Percentiles rank a stretch among this genome's conserved stretches.
These are phyloP conservation scores for Neolamprologus falcicula DNA, from an alignment of 2,113 vertebrate genomes.

Conservation along the genomic window DNA sequence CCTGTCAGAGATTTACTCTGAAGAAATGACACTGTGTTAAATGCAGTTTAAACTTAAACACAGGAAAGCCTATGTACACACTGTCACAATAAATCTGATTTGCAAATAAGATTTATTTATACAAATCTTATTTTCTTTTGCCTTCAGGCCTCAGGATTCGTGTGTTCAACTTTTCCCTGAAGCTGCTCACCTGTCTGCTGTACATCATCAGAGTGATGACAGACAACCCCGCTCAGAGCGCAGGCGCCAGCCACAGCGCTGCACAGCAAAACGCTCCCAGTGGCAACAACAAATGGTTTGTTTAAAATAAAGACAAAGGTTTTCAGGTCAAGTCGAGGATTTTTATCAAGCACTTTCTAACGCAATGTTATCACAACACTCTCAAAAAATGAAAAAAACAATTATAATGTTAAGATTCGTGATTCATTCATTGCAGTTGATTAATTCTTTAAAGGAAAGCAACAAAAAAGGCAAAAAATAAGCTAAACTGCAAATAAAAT, in stretches of 20 bases:
- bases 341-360: neutral
- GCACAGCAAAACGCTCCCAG: slow-evolving; percentile 17
- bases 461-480: neutral
- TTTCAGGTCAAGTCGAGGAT: neutral
- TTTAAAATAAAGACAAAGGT: neutral
- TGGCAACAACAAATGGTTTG: slow-evolving; percentile 58
- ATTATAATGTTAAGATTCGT: neutral
- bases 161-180: slow-evolving; percentile 93
- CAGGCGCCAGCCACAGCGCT: neutral
- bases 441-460: neutral
- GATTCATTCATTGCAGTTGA: fast-evolving
- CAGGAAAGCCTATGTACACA: neutral
- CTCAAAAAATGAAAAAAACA: neutral
- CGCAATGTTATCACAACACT: neutral
- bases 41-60: neutral
- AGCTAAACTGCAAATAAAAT: neutral
- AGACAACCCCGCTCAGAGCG: slow-evolving; percentile 76
- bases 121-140: neutral
- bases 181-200: slow-evolving; percentile 91
- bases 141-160: slow-evolving; percentile 86
- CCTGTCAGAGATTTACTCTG: neutral
- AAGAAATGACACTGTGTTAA: neutral
- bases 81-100: neutral
- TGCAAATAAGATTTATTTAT: neutral
- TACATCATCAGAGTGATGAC: slow-evolving; percentile 90